Base-by-base conservation (phyloP, 2,113 vertebrate genomes). In the Eudorcas thomsonii region DNA sequence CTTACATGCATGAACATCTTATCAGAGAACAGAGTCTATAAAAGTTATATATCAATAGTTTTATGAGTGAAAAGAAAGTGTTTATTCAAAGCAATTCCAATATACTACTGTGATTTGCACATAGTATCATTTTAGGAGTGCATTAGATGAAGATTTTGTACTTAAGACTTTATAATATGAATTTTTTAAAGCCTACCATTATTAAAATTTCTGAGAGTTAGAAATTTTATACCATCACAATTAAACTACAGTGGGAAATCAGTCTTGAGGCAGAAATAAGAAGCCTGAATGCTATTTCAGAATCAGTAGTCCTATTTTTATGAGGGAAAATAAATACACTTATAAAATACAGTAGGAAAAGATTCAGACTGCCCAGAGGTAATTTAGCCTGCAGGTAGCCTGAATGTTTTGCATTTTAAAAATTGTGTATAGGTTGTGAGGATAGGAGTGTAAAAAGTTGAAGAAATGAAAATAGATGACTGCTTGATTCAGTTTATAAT, bases 81-180 rank as follows among this genome's bases (percentile, higher is more conserved):
- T 94, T 94, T 90, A 90, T 94, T 90, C 82, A 54, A 95, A 96
- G 52, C 8, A 77, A 91, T 87, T 95, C 95, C 59, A 82, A 26
- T 85, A 80, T 64, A 91, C 93, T 81, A 33, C 26, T 94, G 2
- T 94, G 83, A 97, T 91, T 87, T 96, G 5, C 48, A 93, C 48
- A 85, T 36, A 80, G 5, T 91, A 71, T 59, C 33, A 95, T 96
- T 93, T 94, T 36, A 93, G 90, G 62, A 89, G 67, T 88, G 25
- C 48, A 50, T 80, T 96, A 88, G 45, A 74, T 96, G 21, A 77
- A 83, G 17, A 90, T 90, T 96, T 93, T 95, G 6, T 13, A 54
- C 28, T 92, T 83, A 88, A 59, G 28, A 80, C 50, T 97, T 83
- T 52, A 88, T 80, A 86, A 78, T 23, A 84, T 25, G 2, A 78